Conservation (phyloP, 2,797 vertebrate genomes). For the Ispidina lecontei region DNA sequence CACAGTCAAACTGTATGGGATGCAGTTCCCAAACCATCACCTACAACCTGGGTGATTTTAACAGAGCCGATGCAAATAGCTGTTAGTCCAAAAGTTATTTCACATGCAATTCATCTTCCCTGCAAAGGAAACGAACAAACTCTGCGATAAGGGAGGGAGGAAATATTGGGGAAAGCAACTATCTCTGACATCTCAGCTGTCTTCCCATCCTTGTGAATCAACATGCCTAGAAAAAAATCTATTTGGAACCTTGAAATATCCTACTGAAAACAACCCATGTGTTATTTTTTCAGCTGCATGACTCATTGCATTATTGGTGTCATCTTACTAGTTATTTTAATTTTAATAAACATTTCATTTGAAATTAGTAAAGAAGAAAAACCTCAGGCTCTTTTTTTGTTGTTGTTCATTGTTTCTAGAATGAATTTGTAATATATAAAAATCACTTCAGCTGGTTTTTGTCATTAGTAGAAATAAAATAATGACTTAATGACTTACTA, state of each 20-base stretch:
- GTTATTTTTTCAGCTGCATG: neutral
- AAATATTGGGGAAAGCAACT: neutral
- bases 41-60: neutral
- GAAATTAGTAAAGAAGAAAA: conserved; percentile 25
- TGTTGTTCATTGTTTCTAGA: conserved; percentile 39
- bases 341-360: neutral
- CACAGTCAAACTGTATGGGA: neutral
- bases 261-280: neutral
- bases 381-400: neutral
- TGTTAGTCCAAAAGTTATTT: neutral
- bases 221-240: conserved; percentile 7
- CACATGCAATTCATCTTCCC: neutral
- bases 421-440: conserved; percentile 14
- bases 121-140: neutral
- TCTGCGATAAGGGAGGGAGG: neutral
- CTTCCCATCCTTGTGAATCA: neutral
- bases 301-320: neutral
- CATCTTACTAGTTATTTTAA: conserved; percentile 27
- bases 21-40: neutral
- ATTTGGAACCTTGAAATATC: neutral
- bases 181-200: neutral
- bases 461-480: conserved; percentile 58
- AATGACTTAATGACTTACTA: conserved; percentile 42
- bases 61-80: neutral
- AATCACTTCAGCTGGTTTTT: conserved; percentile 37